Conservation (phyloP, 2,113 vertebrate species). For the Sorex araneus region DNA sequence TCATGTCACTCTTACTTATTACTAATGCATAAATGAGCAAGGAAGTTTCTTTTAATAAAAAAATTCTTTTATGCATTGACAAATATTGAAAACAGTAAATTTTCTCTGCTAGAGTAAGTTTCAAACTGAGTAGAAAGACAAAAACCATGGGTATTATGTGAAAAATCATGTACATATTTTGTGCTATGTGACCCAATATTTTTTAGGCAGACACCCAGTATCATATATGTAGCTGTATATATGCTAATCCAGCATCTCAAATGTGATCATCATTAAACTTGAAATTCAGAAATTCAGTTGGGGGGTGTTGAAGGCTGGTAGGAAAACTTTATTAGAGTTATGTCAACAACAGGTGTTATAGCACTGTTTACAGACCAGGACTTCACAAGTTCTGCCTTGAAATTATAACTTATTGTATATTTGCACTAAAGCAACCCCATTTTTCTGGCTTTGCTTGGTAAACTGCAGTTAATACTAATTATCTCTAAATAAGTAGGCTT, state of each 20-base stretch:
- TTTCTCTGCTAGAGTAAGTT: constrained; percentile 5
- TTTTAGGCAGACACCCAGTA: background rate
- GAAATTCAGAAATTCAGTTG: background rate
- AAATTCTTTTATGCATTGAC: background rate
- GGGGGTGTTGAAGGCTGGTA: too few relatives aligned
- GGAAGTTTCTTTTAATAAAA: constrained; percentile 8
- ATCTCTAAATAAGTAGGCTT: background rate
- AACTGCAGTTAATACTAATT: background rate
- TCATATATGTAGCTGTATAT: background rate
- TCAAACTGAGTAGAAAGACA: background rate
- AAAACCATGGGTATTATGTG: background rate
- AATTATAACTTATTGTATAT: background rate
- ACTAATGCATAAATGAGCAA: background rate
- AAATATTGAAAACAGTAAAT: background rate
- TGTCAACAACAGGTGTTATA: background rate
- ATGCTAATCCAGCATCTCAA: background rate
- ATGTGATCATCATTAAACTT: background rate
- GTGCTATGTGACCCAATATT: background rate
- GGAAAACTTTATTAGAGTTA: too few relatives aligned
- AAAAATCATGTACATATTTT: background rate
- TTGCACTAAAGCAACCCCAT: background rate
- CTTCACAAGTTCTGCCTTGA: background rate
- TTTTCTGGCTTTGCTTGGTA: background rate
- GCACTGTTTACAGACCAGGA: background rate
- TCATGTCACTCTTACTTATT: background rate